Percentiles rank a stretch among this genome's conserved stretches.
phyloP scores from a whole-genome alignment of 2,888 invertebrate genomes.

The Bugula neritina region DNA sequence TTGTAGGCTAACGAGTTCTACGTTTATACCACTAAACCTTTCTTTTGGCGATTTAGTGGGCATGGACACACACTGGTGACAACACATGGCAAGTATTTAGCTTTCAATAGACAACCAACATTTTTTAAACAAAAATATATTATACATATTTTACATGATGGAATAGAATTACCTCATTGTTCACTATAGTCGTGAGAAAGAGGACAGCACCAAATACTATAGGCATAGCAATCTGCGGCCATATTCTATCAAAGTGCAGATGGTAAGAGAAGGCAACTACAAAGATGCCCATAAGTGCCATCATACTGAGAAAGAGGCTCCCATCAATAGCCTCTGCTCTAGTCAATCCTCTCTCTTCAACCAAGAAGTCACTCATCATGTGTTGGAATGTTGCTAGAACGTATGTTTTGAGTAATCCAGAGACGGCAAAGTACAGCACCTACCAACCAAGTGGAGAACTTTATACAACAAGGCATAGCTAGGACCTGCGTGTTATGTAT shows the following conservation, averaged over 20 bases:
- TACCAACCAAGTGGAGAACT: no score
- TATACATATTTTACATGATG: no score
- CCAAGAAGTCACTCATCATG: not conserved
- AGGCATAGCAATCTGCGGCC: not conserved
- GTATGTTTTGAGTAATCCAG: not conserved
- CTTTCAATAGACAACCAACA: no score
- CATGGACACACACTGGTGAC: no score
- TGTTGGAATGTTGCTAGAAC: not conserved
- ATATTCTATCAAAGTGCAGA: not conserved
- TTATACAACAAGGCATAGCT: no score
- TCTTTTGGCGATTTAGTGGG: no score
- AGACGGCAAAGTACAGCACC: not conserved
- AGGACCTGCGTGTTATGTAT: no score
- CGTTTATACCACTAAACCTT: no score
- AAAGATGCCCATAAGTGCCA: not conserved
- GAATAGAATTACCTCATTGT: conserved; percentile 20
- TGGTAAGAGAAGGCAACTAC: not conserved
- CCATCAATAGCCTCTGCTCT: not conserved
- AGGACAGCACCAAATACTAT: not conserved
- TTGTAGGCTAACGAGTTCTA: no score
- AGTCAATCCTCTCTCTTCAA: not conserved
- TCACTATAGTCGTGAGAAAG: not conserved
- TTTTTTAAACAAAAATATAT: no score
- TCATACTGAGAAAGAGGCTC: not conserved
- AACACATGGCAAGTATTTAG: no score